Conservation (phyloP, 2,888 invertebrate genomes). For the Perithous albicinctus region DNA sequence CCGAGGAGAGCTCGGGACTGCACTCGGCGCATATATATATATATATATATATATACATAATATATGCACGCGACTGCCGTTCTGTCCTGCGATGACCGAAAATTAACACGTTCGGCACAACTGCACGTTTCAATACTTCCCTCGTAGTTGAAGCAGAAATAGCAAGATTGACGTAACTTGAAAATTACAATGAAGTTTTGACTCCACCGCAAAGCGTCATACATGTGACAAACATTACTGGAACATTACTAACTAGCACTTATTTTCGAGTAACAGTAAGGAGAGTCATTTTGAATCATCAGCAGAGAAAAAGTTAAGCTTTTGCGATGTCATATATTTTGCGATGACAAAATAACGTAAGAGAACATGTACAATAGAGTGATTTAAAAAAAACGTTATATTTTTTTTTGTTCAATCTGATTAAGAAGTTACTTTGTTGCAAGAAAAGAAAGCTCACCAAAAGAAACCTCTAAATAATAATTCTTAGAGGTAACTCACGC, state of each 20-base stretch:
- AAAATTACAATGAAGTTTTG: conserved; percentile 22
- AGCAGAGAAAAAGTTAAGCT: not conserved
- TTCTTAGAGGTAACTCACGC: no score
- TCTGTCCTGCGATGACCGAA: conserved; percentile 5
- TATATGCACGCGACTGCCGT: conserved; percentile 23
- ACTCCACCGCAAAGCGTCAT: not conserved
- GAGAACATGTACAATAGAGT: no score
- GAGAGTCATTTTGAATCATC: not conserved
- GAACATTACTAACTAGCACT: not conserved
- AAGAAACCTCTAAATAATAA: no score
- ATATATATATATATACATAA: no score
- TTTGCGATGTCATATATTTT: not conserved
- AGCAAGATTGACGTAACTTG: not conserved
- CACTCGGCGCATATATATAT: not conserved
- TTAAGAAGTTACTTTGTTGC: no score
- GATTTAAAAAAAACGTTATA: no score
- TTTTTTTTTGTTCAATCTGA: no score
- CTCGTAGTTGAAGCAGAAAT: not conserved
- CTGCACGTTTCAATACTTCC: not conserved
- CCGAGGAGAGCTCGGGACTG: conserved; percentile 20
- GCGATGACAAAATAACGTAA: no score
- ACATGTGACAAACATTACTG: not conserved
- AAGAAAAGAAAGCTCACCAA: no score
- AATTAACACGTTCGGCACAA: conserved; percentile 28
- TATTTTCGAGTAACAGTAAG: not conserved